Evolutionary conservation across 1,140 invertebrate genomes (phyloP).

Genomic region (Onthophagus taurus): DNA sequence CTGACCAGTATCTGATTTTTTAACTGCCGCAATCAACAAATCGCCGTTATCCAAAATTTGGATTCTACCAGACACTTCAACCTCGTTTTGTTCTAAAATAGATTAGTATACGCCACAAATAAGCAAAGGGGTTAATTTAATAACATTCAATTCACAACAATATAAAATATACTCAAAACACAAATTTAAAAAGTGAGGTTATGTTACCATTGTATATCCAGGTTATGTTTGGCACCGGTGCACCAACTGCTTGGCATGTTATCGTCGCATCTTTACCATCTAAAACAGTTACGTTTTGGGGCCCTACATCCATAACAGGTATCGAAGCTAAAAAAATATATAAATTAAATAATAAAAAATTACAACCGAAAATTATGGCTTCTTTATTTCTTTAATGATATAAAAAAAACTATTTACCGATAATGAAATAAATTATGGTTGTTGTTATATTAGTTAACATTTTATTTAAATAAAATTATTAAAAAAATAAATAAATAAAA

Average conservation of each 20-base stretch:
- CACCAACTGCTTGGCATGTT: constrained; percentile 75
- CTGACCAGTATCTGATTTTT: constrained; percentile 70
- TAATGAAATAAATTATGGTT: no score
- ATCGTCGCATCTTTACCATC: constrained; percentile 88
- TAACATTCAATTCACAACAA: neutral
- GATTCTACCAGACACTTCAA: constrained; percentile 58
- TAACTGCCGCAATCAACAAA: constrained; percentile 77
- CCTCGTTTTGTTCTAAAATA: constrained; percentile 41
- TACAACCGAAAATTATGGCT: no score
- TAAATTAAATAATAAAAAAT: constrained; percentile 7
- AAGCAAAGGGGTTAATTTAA: neutral
- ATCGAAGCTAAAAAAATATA: constrained; percentile 56
- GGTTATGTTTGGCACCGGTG: constrained; percentile 81
- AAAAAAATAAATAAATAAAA: no score
- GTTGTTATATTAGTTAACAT: no score
- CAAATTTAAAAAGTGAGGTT: no score
- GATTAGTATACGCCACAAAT: no score
- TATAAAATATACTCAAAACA: neutral
- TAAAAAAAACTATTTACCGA: no score
- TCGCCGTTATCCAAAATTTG: constrained; percentile 79
- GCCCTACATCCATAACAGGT: constrained; percentile 71
- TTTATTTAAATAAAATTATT: no score
- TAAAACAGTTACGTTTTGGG: constrained; percentile 77
- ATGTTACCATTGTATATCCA: constrained; percentile 80
- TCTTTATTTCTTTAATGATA: no score